Evolutionary conservation across 2,797 vertebrate genomes (phyloP), one percentile per base, ranked within the genome.

Genomic region (Thalassophryne amazonica): DNA sequence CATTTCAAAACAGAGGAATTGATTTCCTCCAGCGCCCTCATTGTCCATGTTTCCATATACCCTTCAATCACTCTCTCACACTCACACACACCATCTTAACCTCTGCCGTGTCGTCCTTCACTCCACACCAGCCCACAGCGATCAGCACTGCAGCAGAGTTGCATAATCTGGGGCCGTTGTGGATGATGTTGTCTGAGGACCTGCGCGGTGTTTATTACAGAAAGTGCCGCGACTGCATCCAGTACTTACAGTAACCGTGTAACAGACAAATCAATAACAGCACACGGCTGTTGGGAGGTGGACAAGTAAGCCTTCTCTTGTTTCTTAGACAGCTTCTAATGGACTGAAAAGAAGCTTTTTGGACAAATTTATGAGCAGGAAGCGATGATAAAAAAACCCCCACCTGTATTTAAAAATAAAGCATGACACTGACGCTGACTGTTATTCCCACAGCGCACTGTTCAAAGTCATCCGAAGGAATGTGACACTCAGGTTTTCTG

Each of bases 71-170:
- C 13, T 39, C 40, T 15, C 16, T 8, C 32, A 11, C 30, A 14
- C 39, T 11, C 42, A 18, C 34, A 16, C 38, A 16, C 40, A 7
- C 33, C 58, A 53, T 67, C 75, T 81, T 85, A 76, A 83, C 83
- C 84, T 84, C 81, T 67, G 53, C 75, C 50, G 72, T 73, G 57
- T 38, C 21, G 74, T 81, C 86, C 84, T 87, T 86, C 84, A 64
- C 58, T 77, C 35, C 73, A 65, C 80, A 86, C 76, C 65, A 77
- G 84, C 85, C 76, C 74, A 63, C 57, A 66, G 70, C 64, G 74
- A 81, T 73, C 75, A 74, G 77, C 81, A 87, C 81, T 86, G 84
- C 87, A 69, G 84, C 22, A 31, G 74, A 19, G 68, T 71, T 87
- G 83, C 78, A 71, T 86, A 85, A 86, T 78, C 57, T 6, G 16